Evolutionary conservation across 2,113 vertebrate genomes (phyloP).

Genomic region (Spermophilus dauricus): DNA sequence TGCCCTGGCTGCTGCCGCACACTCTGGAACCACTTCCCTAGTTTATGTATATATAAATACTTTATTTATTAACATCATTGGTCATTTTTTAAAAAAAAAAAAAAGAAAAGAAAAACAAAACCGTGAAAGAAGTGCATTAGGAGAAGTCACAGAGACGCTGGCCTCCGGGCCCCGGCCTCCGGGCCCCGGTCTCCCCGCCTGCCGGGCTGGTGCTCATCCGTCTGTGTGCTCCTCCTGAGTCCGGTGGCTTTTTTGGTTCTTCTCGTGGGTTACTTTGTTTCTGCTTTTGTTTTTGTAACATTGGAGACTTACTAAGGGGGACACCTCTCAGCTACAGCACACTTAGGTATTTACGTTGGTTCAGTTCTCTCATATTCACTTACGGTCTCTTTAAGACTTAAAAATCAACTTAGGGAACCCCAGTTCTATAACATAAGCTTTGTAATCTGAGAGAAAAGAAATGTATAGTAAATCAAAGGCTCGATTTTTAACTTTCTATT

Average conservation of each 20-base stretch:
- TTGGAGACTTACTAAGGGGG: slow-evolving; percentile 69
- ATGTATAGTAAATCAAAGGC: slow-evolving; percentile 80
- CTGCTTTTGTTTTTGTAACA: slow-evolving; percentile 70
- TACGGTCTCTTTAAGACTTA: slow-evolving; percentile 72
- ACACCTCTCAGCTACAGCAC: slow-evolving; percentile 68
- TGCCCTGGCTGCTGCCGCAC: slow-evolving; percentile 75
- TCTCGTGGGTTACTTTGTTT: neutral
- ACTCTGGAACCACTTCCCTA: slow-evolving; percentile 76
- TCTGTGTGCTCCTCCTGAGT: neutral
- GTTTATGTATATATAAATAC: slow-evolving; percentile 88
- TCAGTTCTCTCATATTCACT: slow-evolving; percentile 60
- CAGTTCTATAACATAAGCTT: slow-evolving; percentile 78
- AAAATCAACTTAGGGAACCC: slow-evolving; percentile 74
- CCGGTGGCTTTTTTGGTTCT: neutral
- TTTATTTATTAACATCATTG: slow-evolving; percentile 92
- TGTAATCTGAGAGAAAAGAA: slow-evolving; percentile 82
- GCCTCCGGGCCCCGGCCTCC: too few relatives aligned
- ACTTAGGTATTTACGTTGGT: slow-evolving; percentile 38
- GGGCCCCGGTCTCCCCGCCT: neutral
- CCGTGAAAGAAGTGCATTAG: slow-evolving; percentile 71
- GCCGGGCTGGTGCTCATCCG: slow-evolving; percentile 68
- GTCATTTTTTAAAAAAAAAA: slow-evolving; percentile 81
- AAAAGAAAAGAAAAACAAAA: neutral
- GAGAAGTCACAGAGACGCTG: slow-evolving; percentile 55
- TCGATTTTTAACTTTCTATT: slow-evolving; percentile 86